Evolutionary conservation across 2,797 vertebrate species (phyloP).

Genomic region (Hirundo rustica): DNA sequence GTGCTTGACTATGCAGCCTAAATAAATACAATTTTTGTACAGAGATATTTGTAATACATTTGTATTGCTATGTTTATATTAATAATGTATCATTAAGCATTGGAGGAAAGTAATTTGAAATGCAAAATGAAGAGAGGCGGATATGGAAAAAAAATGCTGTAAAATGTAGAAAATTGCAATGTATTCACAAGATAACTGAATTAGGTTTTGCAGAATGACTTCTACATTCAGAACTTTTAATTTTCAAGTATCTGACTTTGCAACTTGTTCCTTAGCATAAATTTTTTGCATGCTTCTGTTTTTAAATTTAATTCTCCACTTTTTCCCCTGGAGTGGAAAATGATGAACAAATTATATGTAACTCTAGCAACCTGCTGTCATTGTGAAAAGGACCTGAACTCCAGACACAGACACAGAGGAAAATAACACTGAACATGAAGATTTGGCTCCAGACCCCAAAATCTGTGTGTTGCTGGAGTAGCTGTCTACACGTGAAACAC

Average conservation of each 20-base stretch:
- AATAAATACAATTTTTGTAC: neutral
- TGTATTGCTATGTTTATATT: neutral
- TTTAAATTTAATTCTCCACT: neutral
- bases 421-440: too few relatives aligned
- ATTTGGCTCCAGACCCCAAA: neutral
- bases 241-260: neutral
- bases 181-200: neutral
- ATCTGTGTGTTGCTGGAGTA: neutral
- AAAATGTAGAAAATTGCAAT: neutral
- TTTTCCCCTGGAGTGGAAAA: neutral
- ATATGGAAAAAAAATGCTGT: neutral
- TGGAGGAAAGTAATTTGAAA: neutral
- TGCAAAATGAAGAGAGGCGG: neutral
- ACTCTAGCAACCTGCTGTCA: neutral
- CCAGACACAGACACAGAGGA: neutral
- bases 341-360: neutral
- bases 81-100: neutral
- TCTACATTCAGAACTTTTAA: neutral
- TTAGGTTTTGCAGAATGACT: neutral
- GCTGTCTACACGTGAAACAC: accelerated
- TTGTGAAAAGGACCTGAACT: neutral
- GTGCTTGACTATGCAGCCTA: neutral
- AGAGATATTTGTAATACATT: neutral
- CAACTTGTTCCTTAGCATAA: neutral
- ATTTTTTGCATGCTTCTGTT: neutral